Base-by-base conservation (phyloP, 2,797 vertebrate genomes). In the Chanos chanos region DNA sequence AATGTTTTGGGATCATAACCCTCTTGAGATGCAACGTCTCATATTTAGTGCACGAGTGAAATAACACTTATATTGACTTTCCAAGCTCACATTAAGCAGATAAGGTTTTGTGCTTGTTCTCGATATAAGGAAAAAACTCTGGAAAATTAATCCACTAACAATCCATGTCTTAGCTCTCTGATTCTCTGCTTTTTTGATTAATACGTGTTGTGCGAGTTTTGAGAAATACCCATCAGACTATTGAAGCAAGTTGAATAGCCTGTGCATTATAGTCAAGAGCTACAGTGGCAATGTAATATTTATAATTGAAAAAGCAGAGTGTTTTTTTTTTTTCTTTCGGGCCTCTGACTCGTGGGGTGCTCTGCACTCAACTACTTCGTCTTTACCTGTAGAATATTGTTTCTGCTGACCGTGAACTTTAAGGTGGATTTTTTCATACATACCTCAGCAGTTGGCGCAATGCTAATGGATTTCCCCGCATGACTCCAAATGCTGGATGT, bases 21-120 rank as follows among this genome's bases (percentile, higher is more conserved):
- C 82, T 80, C 82, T 68, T 73, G 81, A 83, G 83, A 85, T 77
- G 61, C 67, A 74, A 68, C 73, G 74, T 70, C 66, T 78, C 77
- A 73, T 70, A 74, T 83, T 80, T 60, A 34, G 50, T 66, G 77
- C 84, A 75, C 80, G 78, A 81, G 72, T 83, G 71, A 83, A 75
- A 86, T 81, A 70, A 74, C 61, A 45, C 51, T 66, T 47, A 63
- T 70, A 77, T 72, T 68, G 76, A 80, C 61, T 66, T n/a, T n/a
- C 51, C 72, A 53, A 71, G 52, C 39, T 31, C 36, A 48, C 63
- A 65, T 66, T 64, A 76, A 67, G n/a, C 63, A 63, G 74, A 79
- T 74, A 58, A 68, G 61, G 40, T 54, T 74, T 58, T 78, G 72
- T 68, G 59, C 55, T 57, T 52, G 41, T 18, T 50, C 24, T 28